Base-by-base conservation (phyloP, 1,140 invertebrate genomes). In the Penaeus chinensis region DNA sequence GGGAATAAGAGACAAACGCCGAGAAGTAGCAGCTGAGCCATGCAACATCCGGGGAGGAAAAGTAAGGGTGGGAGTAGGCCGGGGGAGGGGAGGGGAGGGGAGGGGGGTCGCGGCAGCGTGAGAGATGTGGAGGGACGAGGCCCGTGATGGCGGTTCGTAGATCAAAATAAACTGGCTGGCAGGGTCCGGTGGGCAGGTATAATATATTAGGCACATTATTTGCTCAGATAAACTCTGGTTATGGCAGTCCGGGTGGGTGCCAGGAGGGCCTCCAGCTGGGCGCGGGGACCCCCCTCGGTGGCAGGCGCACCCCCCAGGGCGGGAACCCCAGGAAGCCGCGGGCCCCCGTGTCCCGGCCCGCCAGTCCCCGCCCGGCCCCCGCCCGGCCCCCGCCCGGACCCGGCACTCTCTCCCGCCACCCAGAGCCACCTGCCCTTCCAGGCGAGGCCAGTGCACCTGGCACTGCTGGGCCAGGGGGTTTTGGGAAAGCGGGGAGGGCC, bases 161-260 rank as follows among this genome's bases (percentile, higher is more conserved):
- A 87, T 87, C 85, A 87, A 87, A 87, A 87, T 83, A 87, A 87
- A 87, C 85, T 83, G 27, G 69, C 85, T 82, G 85, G 85, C 85
- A 87, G 85, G 85, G 69, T 82, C 85, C 85, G 62, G 85, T 81
- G 85, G 85, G 80, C 85, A 87, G 85, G 80, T 87, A 87, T 87
- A 87, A 87, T 87, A 87, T 87, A 87, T 87, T 87, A 87, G 85
- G 80, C 85, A 87, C 85, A 87, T 87, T 87, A 87, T 87, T 87
- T 87, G 80, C 85, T 83, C 85, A 87, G 85, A 87, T 87, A 87
- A 87, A 87, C 85, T 87, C 85, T 87, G 85, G 85, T 87, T 87
- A 87, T 87, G 85, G 85, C 85, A 87, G 85, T 87, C 80, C 80
- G 85, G 85, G 80, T 87, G 85, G 85, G 85, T 87, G 85, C 85